Conservation (phyloP, 2,113 vertebrate genomes). For the Vimba vimba region DNA sequence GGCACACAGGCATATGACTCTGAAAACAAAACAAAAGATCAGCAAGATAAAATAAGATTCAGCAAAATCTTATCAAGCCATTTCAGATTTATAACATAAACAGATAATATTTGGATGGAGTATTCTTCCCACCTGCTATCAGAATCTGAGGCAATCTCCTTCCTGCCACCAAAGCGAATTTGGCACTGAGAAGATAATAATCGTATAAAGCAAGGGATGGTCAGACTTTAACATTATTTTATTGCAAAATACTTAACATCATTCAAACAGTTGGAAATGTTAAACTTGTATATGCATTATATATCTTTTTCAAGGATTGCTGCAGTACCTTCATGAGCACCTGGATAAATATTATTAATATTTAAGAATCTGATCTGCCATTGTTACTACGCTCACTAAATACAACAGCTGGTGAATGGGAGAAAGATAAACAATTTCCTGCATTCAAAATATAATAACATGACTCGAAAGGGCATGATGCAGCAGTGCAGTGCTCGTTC, state of each 20-base stretch:
- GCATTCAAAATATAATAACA: background rate
- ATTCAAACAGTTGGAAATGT: background rate
- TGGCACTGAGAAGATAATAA: conserved; percentile 84
- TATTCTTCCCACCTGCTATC: conserved; percentile 90
- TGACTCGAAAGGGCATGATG: background rate
- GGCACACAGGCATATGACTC: conserved; percentile 96
- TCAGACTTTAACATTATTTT: background rate
- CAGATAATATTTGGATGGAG: background rate
- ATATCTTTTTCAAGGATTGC: background rate
- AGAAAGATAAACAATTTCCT: background rate
- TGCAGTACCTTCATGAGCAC: background rate
- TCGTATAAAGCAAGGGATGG: background rate
- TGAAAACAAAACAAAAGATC: conserved; percentile 59
- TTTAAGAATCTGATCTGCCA: background rate
- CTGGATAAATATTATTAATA: background rate
- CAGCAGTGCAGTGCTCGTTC: background rate
- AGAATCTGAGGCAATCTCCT: conserved; percentile 97
- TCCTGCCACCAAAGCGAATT: conserved; percentile 97
- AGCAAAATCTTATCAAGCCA: background rate
- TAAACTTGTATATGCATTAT: background rate
- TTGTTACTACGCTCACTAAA: background rate
- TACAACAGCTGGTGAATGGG: background rate
- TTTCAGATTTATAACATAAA: background rate
- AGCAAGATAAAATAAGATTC: background rate
- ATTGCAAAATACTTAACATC: background rate